Percentiles rank a stretch among this genome's conserved stretches.
Conservation (phyloP, 2,113 vertebrate species). For the Malurus alboscapulatus region DNA sequence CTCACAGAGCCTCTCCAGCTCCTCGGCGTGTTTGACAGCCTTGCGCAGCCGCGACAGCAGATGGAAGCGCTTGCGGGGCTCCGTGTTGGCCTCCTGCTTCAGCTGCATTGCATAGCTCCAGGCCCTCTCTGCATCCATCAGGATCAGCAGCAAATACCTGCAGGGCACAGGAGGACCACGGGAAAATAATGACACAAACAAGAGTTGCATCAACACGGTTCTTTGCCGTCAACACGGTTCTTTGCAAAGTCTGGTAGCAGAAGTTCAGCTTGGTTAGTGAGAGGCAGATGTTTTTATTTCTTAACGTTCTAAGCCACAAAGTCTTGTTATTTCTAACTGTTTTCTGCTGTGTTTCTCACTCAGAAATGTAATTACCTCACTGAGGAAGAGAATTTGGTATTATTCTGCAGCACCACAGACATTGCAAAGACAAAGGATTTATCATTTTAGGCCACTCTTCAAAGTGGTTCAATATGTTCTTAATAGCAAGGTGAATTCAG, state of each 20-base stretch:
- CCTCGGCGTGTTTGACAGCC: conserved; percentile 91
- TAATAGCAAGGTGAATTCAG: neutral
- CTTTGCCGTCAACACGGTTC: neutral
- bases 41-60: conserved; percentile 90
- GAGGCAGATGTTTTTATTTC: neutral
- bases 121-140: conserved; percentile 96
- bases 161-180: neutral
- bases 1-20: conserved; percentile 92
- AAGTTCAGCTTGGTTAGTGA: neutral
- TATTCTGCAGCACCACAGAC: neutral
- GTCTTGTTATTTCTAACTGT: neutral
- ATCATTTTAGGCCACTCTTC: neutral
- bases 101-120: conserved; percentile 99
- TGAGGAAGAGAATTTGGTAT: neutral
- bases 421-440: neutral
- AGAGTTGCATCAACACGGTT: neutral
- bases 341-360: neutral
- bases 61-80: conserved; percentile 95
- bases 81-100: conserved; percentile 96
- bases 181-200: neutral
- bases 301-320: neutral
- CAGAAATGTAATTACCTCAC: neutral
- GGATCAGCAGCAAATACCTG: conserved; percentile 90
- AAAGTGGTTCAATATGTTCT: neutral
- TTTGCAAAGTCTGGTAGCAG: neutral